Evolutionary conservation across 2,113 vertebrate genomes (phyloP), one percentile per base, ranked within the genome.

Genomic region (Periophthalmus modestus): DNA sequence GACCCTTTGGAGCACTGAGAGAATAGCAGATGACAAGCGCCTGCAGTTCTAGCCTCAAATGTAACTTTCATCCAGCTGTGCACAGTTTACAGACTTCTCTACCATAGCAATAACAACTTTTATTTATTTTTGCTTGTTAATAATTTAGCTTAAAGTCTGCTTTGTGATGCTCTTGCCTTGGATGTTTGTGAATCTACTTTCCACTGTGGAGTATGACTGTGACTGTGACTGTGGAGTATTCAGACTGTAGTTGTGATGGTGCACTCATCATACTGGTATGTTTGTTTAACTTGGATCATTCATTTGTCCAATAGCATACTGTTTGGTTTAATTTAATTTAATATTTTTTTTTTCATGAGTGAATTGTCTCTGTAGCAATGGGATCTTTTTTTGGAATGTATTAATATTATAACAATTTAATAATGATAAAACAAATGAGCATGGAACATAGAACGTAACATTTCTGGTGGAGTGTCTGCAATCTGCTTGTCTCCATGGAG

Each of bases 1-100:
- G 61, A 63, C 15, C 15, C 61, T 43, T 43, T 4, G 62, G 1
- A 59, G 69, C 72, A 54, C 48, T 66, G 65, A 75, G 16, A 28
- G 73, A 73, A 79, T 71, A 33, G 47, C 67, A 65, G 67, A 79
- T 73, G 79, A 4, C 11, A 74, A 16, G 36, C 69, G 67, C 69
- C 68, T 65, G 62, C 65, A 65, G 39, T 54, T 16, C 24, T 55
- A 47, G 61, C 11, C 28, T 67, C 59, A 54, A 66, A 69, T 47
- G 21, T 15, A 52, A 7, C 52, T 28, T 21, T 65, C 57, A 18
- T 18, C 6, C 12, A 66, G 63, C 19, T 66, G 33, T 43, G 36
- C 18, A 43, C 10, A 43, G n/a, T 46, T 66, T 19, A 66, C 59
- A 19, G 28, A 13, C 18, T n/a, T 3, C 36, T 34, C 59, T 36